Evolutionary conservation across 2,888 invertebrate species (phyloP), one percentile per base, ranked within the genome.

Genomic region (Diarsia dahlii): DNA sequence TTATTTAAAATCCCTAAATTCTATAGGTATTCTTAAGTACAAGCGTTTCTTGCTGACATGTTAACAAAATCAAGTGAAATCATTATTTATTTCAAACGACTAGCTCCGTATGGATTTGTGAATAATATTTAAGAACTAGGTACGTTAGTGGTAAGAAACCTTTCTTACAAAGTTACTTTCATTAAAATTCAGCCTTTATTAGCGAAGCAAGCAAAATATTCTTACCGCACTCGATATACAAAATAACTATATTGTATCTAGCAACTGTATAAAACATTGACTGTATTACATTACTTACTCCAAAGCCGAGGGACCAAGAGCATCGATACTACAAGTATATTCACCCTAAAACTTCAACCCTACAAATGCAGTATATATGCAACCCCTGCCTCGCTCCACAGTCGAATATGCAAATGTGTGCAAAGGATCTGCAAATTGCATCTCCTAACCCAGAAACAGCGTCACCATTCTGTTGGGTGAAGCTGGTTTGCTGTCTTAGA

Each of bases 391-490:
- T 34, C 82, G 60, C 60, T 77, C 10, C 76, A 65, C 65, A 65
- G 69, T 65, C 54, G 69, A 65, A 80, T 80, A 80, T 80, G 79
- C 79, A 82, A 80, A 80, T 80, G 23, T 48, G 69, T 65, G 78
- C 60, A 60, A 80, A 80, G 83, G 79, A 80, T 82, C 79, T 66
- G 79, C 64, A 77, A 82, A 82, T 77, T 82, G 78, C 69, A 75
- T 78, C 76, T 45, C 65, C 69, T 56, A 62, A 82, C 69, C 83
- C 50, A 82, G 69, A 39, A 76, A 77, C 45, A 82, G 28, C 23
- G 83, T 56, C 69, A 54, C 45, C 52, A 60, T 13, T 18, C 76
- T 28, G 48, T 39, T 10, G 0, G 0, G 13, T 64, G n/a, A 46
- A 48, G n/a, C 52, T 45, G n/a, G n/a, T 28, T 74, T 23, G 8